phyloP scores from a whole-genome alignment of 1,140 invertebrate genomes.

The Calephelis nemesis region DNA sequence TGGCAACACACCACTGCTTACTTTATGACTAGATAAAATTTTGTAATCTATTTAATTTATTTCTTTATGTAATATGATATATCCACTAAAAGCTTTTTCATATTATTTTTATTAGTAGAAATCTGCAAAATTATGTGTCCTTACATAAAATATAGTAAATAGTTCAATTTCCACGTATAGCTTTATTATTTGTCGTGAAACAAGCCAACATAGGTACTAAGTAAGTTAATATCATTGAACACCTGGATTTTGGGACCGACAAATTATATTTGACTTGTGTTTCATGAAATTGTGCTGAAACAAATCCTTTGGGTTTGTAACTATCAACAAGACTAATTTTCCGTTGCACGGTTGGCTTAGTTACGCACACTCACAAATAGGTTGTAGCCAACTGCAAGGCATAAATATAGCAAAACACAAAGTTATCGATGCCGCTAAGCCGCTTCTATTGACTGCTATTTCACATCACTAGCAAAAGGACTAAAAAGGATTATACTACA shows the following conservation, averaged over 20 bases:
- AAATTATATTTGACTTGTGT: background rate
- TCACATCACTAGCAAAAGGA: constrained; percentile 50
- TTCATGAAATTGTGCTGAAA: constrained; percentile 18
- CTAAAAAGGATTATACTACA: constrained; percentile 28
- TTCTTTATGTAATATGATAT: too few relatives aligned
- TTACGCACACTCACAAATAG: constrained; percentile 48
- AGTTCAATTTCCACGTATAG: too few relatives aligned
- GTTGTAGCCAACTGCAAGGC: constrained; percentile 57
- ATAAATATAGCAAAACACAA: constrained; percentile 72
- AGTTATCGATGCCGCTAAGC: constrained; percentile 73
- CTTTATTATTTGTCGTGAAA: background rate
- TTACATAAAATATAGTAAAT: too few relatives aligned
- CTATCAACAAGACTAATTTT: constrained; percentile 40
- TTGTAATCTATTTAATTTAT: too few relatives aligned
- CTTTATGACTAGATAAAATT: too few relatives aligned
- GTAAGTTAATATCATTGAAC: background rate
- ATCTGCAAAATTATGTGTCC: too few relatives aligned
- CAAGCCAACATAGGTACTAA: background rate
- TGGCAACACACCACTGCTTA: too few relatives aligned
- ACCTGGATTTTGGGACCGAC: background rate
- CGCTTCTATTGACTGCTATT: constrained; percentile 64
- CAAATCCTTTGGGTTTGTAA: constrained; percentile 28
- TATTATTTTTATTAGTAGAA: too few relatives aligned
- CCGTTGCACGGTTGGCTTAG: constrained; percentile 30
- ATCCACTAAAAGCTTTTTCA: too few relatives aligned